These are phyloP conservation scores for Pogona vitticeps DNA, from an alignment of 2,113 vertebrate genomes.

Conservation along the genomic window DNA sequence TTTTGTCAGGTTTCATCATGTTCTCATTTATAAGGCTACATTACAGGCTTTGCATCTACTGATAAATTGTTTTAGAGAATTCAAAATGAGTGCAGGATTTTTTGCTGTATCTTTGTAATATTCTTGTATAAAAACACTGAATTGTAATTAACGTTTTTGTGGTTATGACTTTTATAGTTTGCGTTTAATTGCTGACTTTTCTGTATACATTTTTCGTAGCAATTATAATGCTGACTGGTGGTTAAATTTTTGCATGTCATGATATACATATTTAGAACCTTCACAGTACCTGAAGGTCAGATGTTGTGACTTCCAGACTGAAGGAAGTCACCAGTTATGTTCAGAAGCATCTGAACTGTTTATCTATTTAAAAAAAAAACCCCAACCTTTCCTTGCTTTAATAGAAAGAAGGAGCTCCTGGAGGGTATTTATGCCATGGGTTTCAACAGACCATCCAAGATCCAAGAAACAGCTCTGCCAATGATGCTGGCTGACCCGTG, in stretches of 20 bases:
- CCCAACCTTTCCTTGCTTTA: background rate
- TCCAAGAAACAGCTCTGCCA: constrained; percentile 78
- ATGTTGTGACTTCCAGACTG: background rate
- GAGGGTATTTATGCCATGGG: constrained; percentile 77
- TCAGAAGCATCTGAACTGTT: background rate
- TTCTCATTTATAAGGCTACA: background rate
- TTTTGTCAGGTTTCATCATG: background rate
- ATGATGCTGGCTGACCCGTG: constrained; percentile 81
- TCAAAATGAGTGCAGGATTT: too few species aligned
- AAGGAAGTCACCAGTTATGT: background rate
- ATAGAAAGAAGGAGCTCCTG: constrained; percentile 74
- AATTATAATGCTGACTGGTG: background rate
- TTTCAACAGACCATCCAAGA: constrained; percentile 81
- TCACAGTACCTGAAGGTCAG: background rate
- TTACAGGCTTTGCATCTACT: too few species aligned
- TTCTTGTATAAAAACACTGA: too few species aligned
- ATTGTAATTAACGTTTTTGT: too few species aligned
- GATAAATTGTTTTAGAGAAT: too few species aligned
- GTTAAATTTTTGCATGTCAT: background rate
- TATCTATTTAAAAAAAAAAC: background rate
- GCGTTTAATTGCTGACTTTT: background rate
- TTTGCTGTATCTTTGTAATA: too few species aligned
- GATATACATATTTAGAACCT: background rate
- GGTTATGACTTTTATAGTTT: too few species aligned
- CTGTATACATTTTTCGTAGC: background rate